Base-by-base conservation (phyloP, 1,140 invertebrate species). In the Bombus soroeensis region DNA sequence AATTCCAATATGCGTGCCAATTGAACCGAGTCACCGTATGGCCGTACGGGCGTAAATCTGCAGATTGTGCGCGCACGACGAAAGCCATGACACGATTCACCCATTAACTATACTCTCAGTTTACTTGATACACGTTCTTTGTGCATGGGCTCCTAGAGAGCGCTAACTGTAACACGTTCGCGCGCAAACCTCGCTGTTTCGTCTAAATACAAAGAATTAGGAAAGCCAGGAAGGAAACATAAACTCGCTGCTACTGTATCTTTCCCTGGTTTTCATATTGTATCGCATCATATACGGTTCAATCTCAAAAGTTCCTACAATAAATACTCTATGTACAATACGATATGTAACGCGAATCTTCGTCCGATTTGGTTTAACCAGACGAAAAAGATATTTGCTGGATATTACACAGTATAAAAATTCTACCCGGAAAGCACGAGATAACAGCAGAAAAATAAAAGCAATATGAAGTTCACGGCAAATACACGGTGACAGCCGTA, bases 1-100 rank as follows among this genome's bases (percentile, higher is more conserved):
- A 92, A 92, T 92, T 92, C 91, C 92, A 92, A 92, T 92, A 92
- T 92, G 92, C 91, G 91, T 91, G 90, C 88, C 92, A 91, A 92
- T 91, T 91, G 92, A 88, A 91, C 92, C 89, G 91, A 87, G 88
- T 43, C 81, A 53, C 82, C 83, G 81, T 81, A 86, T 86, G 91
- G 85, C 81, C 87, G 85, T 88, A 77, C 87, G 85, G 71, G 89
- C 86, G 90, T 84, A 87, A 89, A 84, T 83, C 86, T 86, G 75
- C 86, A 81, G 79, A 83, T 83, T 86, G 83, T 87, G 85, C 85
- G 88, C 88, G 85, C 84, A 83, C 88, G 87, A 86, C 88, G 91
- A 92, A 92, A 91, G 86, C 88, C 81, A 83, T 92, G 91, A 92
- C 91, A 92, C 84, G 91, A 70, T 91, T 92, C 71, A 39, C 73